Percentiles rank a stretch among this genome's conserved stretches.
Evolutionary conservation across 2,113 vertebrate genomes (phyloP).

Genomic region (Paramormyrops kingsleyae): DNA sequence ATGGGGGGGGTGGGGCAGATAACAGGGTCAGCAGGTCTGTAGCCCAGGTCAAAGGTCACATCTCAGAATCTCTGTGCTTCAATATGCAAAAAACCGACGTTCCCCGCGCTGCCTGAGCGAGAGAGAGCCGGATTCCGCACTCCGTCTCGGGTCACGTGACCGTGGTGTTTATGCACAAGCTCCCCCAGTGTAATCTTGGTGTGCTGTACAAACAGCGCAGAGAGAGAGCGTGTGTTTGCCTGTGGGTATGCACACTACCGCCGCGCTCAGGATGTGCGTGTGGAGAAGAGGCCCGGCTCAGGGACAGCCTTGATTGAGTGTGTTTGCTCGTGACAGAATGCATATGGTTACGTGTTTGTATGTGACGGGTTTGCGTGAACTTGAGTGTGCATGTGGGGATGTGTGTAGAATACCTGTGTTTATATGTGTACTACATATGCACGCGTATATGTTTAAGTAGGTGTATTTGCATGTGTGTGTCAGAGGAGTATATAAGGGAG

Average conservation of each 20-base stretch:
- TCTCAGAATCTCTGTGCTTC: background rate
- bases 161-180: background rate
- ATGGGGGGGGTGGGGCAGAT: background rate
- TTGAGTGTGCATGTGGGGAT: background rate
- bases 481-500: background rate
- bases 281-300: background rate
- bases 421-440: background rate
- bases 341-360: background rate
- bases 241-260: background rate
- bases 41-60: background rate
- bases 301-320: background rate
- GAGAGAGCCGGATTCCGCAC: background rate
- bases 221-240: background rate
- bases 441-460: background rate
- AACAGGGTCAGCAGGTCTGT: background rate
- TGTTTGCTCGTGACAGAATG: background rate
- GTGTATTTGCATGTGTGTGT: background rate
- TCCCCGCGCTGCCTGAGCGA: background rate
- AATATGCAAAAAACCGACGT: background rate
- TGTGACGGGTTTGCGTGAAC: background rate
- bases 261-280: background rate
- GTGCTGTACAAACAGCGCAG: background rate
- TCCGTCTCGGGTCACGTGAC: background rate
- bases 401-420: background rate
- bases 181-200: background rate